Conservation (phyloP, 2,888 invertebrate species). For the Andricus quercusramuli region DNA sequence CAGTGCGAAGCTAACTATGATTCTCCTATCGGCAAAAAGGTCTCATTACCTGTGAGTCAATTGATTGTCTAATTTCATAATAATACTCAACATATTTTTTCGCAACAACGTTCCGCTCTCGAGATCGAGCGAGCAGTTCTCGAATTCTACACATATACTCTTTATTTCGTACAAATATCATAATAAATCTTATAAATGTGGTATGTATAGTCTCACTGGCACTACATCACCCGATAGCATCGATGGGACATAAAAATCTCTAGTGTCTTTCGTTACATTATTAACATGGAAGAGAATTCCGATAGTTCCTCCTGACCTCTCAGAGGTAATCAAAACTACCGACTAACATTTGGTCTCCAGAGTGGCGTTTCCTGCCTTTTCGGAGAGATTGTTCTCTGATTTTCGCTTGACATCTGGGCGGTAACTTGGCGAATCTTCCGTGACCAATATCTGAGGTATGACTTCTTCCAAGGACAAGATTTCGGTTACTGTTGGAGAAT, state of each 20-base stretch:
- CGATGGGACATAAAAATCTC: conserved; percentile 58
- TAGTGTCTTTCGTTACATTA: conserved; percentile 49
- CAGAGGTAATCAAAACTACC: conserved; percentile 32
- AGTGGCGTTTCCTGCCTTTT: conserved; percentile 64
- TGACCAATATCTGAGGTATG: conserved; percentile 55
- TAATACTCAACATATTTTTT: conserved; percentile 65
- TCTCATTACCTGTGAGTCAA: conserved; percentile 61
- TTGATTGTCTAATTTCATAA: conserved; percentile 64
- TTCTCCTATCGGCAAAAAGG: conserved; percentile 57
- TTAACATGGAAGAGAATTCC: conserved; percentile 59
- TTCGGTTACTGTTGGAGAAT: conserved; percentile 71
- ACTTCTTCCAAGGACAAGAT: conserved; percentile 72
- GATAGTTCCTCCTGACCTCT: conserved; percentile 44
- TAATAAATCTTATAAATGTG: conserved; percentile 67
- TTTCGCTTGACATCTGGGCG: conserved; percentile 55
- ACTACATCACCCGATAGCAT: conserved; percentile 59
- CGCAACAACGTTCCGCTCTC: conserved; percentile 60
- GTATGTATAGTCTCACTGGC: conserved; percentile 67
- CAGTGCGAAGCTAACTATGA: conserved; percentile 53
- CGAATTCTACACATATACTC: conserved; percentile 53
- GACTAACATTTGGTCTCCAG: conserved; percentile 67
- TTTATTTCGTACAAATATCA: conserved; percentile 64
- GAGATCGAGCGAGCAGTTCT: conserved; percentile 52
- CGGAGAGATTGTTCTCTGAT: conserved; percentile 59
- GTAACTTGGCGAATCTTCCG: conserved; percentile 45